These are phyloP conservation scores for Rousettus leschenaultii DNA, from an alignment of 2,113 vertebrate genomes.

Conservation along the genomic window DNA sequence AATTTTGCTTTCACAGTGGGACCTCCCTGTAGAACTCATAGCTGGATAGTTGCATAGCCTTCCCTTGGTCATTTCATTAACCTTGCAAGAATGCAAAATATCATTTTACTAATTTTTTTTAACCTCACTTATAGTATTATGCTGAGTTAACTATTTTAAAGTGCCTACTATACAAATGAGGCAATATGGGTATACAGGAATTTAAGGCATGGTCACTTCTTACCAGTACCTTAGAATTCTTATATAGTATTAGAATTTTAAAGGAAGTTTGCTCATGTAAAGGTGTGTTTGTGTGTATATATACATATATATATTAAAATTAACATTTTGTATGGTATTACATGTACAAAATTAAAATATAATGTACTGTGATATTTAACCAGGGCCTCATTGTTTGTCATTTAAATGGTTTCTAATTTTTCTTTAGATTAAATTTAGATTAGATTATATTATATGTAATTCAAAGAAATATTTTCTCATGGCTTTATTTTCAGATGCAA, in stretches of 20 bases:
- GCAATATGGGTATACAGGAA: background rate
- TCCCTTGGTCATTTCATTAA: background rate
- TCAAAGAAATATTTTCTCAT: slow-evolving; percentile 20
- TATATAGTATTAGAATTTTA: background rate
- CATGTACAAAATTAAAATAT: background rate
- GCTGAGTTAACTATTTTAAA: background rate
- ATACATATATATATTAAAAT: background rate
- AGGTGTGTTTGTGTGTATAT: background rate
- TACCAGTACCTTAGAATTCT: background rate
- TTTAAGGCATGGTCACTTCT: background rate
- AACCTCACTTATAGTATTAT: background rate
- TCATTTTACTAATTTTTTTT: background rate
- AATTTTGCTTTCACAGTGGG: background rate
- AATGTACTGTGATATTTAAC: background rate
- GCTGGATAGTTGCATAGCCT: background rate
- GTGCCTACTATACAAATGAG: background rate
- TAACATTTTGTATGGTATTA: background rate
- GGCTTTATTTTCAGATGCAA: background rate
- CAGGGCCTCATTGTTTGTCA: background rate
- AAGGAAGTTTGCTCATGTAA: background rate
- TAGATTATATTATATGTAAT: background rate
- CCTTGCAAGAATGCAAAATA: background rate
- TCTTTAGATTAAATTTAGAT: background rate
- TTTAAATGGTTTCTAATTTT: background rate
- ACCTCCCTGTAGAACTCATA: background rate